phyloP scores from a whole-genome alignment of 2,113 vertebrate species.

The Gallinago paraguaiae region DNA sequence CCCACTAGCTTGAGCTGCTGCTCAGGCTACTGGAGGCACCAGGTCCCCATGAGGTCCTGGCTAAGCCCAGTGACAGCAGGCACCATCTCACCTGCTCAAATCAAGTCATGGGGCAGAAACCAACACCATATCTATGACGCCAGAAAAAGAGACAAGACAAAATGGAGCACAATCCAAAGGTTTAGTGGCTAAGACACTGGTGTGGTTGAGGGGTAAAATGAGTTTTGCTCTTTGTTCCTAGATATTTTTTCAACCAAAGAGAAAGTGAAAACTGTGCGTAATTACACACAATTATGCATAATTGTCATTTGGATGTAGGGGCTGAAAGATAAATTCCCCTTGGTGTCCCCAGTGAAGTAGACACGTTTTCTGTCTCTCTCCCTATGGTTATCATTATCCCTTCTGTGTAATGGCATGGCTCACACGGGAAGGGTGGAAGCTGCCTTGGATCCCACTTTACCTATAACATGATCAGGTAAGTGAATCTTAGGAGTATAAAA shows the following conservation, averaged over 20 bases:
- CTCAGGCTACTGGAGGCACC: not conserved
- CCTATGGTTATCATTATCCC: not conserved
- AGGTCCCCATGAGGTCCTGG: rapidly evolving
- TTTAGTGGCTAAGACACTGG: not conserved
- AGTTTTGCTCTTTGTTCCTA: not conserved
- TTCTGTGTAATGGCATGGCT: not conserved
- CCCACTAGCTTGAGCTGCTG: not conserved
- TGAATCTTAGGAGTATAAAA: not conserved
- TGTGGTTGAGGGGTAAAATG: not conserved
- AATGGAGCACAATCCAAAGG: not conserved
- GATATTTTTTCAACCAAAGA: not conserved
- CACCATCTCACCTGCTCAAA: not conserved
- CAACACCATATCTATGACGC: not conserved
- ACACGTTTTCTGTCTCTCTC: not conserved
- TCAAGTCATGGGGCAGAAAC: not conserved
- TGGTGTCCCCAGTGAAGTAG: not conserved
- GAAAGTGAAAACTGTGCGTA: not conserved
- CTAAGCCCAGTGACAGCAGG: not conserved
- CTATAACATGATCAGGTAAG: not conserved
- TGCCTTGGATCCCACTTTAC: not conserved
- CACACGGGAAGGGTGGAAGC: not conserved
- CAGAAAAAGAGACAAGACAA: not conserved
- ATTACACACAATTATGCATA: not conserved
- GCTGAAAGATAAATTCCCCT: not conserved
- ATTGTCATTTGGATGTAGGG: not conserved